Base-by-base conservation (phyloP, 64 coral and sea anemone genomes). In the Montipora cactus region DNA sequence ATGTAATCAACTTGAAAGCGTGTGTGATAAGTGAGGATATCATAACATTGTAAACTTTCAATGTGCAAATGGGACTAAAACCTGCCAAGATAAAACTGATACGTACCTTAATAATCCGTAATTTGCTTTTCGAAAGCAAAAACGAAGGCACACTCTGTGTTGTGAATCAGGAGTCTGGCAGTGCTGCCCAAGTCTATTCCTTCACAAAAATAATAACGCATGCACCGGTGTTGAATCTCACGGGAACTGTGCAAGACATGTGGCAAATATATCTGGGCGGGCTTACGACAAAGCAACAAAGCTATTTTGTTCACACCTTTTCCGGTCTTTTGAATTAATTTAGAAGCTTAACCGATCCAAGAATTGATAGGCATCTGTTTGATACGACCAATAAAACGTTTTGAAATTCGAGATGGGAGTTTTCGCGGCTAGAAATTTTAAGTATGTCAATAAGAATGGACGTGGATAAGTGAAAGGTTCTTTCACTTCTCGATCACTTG, bases 1-100 rank as follows among this genome's bases (percentile, higher is more conserved):
- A 86, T 86, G 49, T 86, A 86, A 86, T 86, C 82, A 86, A 86
- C 67, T 72, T 7, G 61, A 71, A 52, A 86, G 9, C 23, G 28
- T 67, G 3, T 71, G 44, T 46, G 61, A 86, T 47, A 72, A 86
- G 48, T 14, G 66, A 86, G 37, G 82, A 67, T 47, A 51, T 67
- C 4, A 71, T 73, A 11, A 49, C 6, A 50, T 19, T 18, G 21
- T 5, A 4, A 5, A 47, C 13, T 44, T 84, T n/a, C 8, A 48
- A 48, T 12, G 59, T 0, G 16, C 70, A 13, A 86, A 71, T 49
- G 8, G 25, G 3, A 44, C 46, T 84, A 2, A 8, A 48, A 18
- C 3, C 25, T 16, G 61, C 59, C 28, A 84, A 18, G 16, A 37
- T 8, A 47, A 37, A 16, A 16, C 37, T 19, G 5, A 44, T 19